These are phyloP conservation scores for Siniperca undulata DNA, from an alignment of 2,797 vertebrate genomes.

Conservation along the genomic window DNA sequence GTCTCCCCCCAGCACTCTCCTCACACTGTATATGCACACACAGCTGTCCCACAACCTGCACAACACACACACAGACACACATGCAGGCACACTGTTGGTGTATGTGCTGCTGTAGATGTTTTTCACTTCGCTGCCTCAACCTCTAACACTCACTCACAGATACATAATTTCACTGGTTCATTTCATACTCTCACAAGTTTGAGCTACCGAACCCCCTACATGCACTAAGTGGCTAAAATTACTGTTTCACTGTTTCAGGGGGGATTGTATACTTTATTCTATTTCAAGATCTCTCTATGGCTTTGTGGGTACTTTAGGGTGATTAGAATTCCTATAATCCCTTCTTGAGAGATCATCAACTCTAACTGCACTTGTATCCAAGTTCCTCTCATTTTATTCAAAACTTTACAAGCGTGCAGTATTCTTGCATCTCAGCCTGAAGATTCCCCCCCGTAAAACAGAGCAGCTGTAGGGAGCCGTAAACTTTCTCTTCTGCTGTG, in stretches of 20 bases:
- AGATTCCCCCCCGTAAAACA: not conserved
- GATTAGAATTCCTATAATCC: conserved; percentile 8
- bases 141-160: conserved; percentile 24
- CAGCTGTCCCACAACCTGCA: conserved; percentile 50
- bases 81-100: conserved; percentile 26
- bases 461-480: conserved; percentile 30
- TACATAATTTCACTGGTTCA: conserved; percentile 7
- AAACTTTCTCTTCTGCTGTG: conserved; percentile 65
- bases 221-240: conserved; percentile 21
- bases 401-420: not conserved
- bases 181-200: conserved; percentile 23
- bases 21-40: conserved; percentile 65
- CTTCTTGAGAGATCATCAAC: conserved; percentile 6
- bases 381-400: not conserved
- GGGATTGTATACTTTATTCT: not conserved
- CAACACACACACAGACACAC: conserved; percentile 34
- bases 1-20: conserved; percentile 77
- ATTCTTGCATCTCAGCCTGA: conserved; percentile 11
- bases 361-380: not conserved
- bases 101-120: conserved; percentile 45
- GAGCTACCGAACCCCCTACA: conserved; percentile 12
- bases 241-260: not conserved
- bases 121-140: conserved; percentile 46
- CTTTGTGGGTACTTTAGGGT: conserved; percentile 6
- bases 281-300: conserved; percentile 19